Conservation (phyloP, 2,797 vertebrate species). For the Staurois parvus region DNA sequence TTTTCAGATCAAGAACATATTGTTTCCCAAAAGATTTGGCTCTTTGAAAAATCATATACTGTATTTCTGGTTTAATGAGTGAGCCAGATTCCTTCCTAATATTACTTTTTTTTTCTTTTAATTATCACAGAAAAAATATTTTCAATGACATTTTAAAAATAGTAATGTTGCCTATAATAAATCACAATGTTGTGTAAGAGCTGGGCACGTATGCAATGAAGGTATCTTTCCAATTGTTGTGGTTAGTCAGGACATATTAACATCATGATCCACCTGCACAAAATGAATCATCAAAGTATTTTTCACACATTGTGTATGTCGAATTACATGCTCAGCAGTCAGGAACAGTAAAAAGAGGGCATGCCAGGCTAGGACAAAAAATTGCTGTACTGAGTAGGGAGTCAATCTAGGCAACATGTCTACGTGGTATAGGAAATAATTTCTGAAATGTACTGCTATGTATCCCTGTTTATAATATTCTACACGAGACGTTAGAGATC, state of each 20-base stretch:
- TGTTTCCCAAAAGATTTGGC: background rate
- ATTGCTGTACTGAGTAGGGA: background rate
- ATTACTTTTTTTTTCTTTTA: background rate
- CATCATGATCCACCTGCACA: slow-evolving; percentile 27
- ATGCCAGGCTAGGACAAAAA: background rate
- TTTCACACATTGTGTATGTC: background rate
- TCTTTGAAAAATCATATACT: slow-evolving; percentile 19
- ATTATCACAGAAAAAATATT: background rate
- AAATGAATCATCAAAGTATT: slow-evolving; percentile 4
- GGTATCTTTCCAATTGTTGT: background rate
- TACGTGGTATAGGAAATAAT: background rate
- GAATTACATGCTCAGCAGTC: slow-evolving; percentile 3
- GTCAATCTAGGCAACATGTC: background rate
- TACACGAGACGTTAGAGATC: background rate
- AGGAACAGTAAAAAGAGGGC: background rate
- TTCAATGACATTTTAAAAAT: slow-evolving; percentile 18
- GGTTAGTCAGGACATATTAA: slow-evolving; percentile 14
- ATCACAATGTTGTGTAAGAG: background rate
- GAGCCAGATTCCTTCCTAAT: background rate
- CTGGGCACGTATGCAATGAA: slow-evolving; percentile 2
- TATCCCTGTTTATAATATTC: background rate
- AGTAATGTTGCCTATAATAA: slow-evolving; percentile 18
- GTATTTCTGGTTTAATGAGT: background rate
- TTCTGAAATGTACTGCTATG: background rate
- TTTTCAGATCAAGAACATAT: background rate